phyloP scores from a whole-genome alignment of 2,113 vertebrate genomes.

The Lophochroa leadbeateri region DNA sequence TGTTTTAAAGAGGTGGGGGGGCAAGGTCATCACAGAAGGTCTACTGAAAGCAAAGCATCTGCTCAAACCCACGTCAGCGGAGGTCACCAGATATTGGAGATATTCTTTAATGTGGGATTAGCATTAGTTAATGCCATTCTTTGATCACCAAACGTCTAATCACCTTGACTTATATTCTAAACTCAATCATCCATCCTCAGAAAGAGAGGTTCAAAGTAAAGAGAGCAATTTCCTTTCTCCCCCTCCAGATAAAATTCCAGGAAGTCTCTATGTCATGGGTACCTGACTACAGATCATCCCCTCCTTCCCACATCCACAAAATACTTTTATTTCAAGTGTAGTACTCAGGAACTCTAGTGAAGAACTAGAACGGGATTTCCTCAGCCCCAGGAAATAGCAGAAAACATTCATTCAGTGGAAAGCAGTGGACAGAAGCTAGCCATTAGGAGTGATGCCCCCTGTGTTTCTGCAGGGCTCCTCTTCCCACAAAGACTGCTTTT shows the following conservation, averaged over 20 bases:
- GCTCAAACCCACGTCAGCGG: background rate
- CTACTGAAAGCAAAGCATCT: conserved; percentile 8
- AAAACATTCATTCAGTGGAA: background rate
- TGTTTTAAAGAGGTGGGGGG: background rate
- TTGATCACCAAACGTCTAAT: conserved; percentile 43
- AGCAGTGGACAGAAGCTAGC: background rate
- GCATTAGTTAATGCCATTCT: conserved; percentile 36
- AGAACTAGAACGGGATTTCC: background rate
- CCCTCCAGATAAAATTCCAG: background rate
- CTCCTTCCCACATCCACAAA: background rate
- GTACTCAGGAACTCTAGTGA: background rate
- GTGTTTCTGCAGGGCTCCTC: no score
- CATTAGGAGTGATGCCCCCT: background rate
- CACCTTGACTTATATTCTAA: conserved; percentile 9
- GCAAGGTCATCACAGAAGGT: background rate
- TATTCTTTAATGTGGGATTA: conserved; percentile 45
- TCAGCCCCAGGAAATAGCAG: background rate
- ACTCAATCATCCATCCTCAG: background rate
- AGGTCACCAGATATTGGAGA: conserved; percentile 37
- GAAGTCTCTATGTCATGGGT: background rate
- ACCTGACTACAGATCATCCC: background rate
- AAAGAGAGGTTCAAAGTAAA: background rate
- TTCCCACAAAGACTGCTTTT: no score
- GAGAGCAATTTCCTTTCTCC: background rate
- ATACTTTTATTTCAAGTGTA: background rate